Evolutionary conservation across 2,113 vertebrate species (phyloP).

Genomic region (Diadophis punctatus): DNA sequence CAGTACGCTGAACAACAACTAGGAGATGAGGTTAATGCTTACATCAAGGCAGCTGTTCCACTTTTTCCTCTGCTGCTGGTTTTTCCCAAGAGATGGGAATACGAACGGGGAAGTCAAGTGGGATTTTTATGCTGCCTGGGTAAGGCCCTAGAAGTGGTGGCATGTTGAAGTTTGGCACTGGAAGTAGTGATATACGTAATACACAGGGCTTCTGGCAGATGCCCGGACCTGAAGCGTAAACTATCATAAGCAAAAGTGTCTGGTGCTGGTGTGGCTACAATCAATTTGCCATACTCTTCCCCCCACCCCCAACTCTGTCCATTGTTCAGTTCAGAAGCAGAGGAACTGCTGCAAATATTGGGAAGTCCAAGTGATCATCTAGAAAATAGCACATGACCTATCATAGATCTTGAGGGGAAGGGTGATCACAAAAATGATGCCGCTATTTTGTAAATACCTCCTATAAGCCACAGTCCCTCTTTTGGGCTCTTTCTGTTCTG

Average conservation of each 20-base stretch:
- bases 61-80: neutral
- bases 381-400: neutral
- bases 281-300: neutral
- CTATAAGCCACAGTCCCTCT: conserved; percentile 27
- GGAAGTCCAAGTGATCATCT: neutral
- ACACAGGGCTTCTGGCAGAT: conserved; percentile 4
- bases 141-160: neutral
- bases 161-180: neutral
- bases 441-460: conserved; percentile 49
- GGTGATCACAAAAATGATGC: neutral
- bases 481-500: neutral
- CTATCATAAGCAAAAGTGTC: neutral
- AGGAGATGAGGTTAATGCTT: neutral
- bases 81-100: neutral
- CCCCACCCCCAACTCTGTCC: neutral
- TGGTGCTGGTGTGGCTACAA: conserved; percentile 7
- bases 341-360: neutral
- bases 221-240: neutral
- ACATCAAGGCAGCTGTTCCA: neutral
- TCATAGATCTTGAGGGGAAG: neutral
- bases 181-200: neutral
- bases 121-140: neutral
- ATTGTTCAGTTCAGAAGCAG: neutral
- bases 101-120: neutral
- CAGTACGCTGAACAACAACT: neutral